A percentile compares a stretch with the other conserved stretches of the same genome.
These are phyloP conservation scores for Gallinago solitaria DNA, from an alignment of 2,797 vertebrate species.

Conservation along the genomic window DNA sequence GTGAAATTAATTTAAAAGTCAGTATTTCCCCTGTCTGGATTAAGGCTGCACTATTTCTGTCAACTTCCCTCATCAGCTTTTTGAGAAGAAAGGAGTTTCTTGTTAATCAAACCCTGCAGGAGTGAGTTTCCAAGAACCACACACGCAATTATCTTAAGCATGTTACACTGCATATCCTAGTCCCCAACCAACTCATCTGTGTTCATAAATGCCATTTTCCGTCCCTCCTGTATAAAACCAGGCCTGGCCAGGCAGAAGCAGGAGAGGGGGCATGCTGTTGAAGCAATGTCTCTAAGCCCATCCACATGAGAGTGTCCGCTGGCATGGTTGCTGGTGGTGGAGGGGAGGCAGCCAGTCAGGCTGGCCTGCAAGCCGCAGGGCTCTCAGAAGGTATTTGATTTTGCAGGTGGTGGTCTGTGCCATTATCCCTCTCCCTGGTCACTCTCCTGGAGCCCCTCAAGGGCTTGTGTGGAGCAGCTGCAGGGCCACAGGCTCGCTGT, in stretches of 20 bases:
- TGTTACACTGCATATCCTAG: not conserved
- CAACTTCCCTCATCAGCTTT: not conserved
- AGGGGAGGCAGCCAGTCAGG: not conserved
- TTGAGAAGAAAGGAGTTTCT: not conserved
- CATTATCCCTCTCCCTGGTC: not conserved
- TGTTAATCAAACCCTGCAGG: not conserved
- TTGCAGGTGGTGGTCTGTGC: not conserved
- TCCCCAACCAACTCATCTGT: not conserved
- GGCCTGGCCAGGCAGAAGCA: not conserved
- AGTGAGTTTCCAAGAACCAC: not conserved
- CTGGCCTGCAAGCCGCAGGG: fast-evolving
- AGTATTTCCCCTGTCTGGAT: not conserved
- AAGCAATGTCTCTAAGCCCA: not conserved
- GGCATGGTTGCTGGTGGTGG: not conserved
- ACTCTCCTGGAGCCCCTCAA: not conserved
- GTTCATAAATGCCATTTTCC: not conserved
- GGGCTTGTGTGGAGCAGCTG: not conserved
- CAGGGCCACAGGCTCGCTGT: not conserved
- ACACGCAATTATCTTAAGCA: not conserved
- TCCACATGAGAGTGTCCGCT: not conserved
- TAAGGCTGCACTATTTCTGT: not conserved
- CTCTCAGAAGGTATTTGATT: not conserved
- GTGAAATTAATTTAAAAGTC: not conserved
- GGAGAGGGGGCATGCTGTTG: not conserved
- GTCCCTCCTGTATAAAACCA: not conserved